A percentile compares a stretch with the other conserved stretches of the same genome.
These are phyloP conservation scores for Stomatorhinus ivindoensis DNA, from an alignment of 2,113 vertebrate species.

Conservation along the genomic window DNA sequence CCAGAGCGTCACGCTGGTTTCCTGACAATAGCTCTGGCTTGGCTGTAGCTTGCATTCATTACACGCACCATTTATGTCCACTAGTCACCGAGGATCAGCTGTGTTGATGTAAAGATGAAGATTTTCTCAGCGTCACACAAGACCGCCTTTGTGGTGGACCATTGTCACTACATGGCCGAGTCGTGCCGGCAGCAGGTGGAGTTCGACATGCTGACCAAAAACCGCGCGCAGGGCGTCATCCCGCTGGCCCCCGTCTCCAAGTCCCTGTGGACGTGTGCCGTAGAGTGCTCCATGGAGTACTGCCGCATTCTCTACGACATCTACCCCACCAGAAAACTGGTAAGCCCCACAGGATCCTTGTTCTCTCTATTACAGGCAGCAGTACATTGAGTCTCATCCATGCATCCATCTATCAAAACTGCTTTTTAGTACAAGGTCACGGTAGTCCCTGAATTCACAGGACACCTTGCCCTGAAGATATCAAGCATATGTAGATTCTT, in stretches of 20 bases:
- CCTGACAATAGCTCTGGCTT: neutral
- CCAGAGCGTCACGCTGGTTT: neutral
- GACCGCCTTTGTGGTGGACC: constrained; percentile 96
- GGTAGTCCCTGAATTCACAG: neutral
- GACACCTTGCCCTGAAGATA: neutral
- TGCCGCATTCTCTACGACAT: constrained; percentile 95
- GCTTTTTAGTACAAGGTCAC: neutral
- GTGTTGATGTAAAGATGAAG: constrained; percentile 70
- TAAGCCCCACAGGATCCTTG: constrained; percentile 45
- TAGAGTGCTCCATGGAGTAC: constrained; percentile 97
- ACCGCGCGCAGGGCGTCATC: constrained; percentile 86
- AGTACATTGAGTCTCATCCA: neutral
- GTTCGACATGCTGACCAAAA: constrained; percentile 96
- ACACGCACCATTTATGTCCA: neutral
- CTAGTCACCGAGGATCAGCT: neutral
- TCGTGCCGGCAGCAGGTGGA: constrained; percentile 94
- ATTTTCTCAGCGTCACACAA: constrained; percentile 94
- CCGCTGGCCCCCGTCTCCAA: constrained; percentile 92
- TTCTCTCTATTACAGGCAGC: neutral
- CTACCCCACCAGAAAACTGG: constrained; percentile 87
- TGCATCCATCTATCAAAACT: neutral
- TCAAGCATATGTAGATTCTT: neutral
- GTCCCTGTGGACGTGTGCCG: constrained; percentile 93
- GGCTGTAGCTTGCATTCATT: neutral
- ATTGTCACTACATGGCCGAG: constrained; percentile 96